Evolutionary conservation across 2,113 vertebrate species (phyloP).

Genomic region (Poeciliopsis turrubarensis): DNA sequence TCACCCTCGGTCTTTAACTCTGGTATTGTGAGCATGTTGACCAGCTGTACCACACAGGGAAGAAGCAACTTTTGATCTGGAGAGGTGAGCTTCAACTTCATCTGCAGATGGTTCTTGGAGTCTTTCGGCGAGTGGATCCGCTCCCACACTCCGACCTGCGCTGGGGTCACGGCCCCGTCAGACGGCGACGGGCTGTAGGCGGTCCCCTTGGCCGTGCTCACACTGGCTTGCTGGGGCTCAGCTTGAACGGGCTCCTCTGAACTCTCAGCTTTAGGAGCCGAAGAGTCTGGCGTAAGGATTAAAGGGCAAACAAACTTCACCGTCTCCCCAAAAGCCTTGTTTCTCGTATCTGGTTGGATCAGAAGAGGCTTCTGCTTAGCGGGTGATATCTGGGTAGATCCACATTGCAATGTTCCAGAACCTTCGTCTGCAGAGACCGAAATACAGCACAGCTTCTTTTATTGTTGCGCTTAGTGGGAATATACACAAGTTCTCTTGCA

Average conservation of each 20-base stretch:
- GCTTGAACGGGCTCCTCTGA: slow-evolving; percentile 14
- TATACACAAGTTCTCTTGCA: not conserved
- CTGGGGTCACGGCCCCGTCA: slow-evolving; percentile 45
- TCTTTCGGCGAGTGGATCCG: slow-evolving; percentile 21
- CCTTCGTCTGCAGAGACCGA: slow-evolving; percentile 10
- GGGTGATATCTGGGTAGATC: not conserved
- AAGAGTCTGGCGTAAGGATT: slow-evolving; percentile 35
- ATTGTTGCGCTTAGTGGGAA: not conserved
- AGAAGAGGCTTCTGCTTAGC: slow-evolving; percentile 33
- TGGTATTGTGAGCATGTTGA: slow-evolving; percentile 59
- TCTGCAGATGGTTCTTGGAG: slow-evolving; percentile 43
- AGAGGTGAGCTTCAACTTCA: slow-evolving; percentile 58
- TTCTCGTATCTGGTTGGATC: slow-evolving; percentile 22
- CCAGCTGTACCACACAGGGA: slow-evolving; percentile 72
- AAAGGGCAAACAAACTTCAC: slow-evolving; percentile 61
- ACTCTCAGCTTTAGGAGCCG: not conserved
- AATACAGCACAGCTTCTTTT: not conserved
- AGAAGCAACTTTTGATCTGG: slow-evolving; percentile 54
- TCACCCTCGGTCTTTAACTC: not conserved
- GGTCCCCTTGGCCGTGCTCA: slow-evolving; percentile 52
- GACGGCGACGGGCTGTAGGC: slow-evolving; percentile 51
- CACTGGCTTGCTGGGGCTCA: slow-evolving; percentile 55
- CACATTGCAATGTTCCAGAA: not conserved
- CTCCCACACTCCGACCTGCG: slow-evolving; percentile 41
- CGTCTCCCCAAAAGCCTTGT: not conserved